Base-by-base conservation (phyloP, 2,888 invertebrate genomes). In the Abscondita cerata region DNA sequence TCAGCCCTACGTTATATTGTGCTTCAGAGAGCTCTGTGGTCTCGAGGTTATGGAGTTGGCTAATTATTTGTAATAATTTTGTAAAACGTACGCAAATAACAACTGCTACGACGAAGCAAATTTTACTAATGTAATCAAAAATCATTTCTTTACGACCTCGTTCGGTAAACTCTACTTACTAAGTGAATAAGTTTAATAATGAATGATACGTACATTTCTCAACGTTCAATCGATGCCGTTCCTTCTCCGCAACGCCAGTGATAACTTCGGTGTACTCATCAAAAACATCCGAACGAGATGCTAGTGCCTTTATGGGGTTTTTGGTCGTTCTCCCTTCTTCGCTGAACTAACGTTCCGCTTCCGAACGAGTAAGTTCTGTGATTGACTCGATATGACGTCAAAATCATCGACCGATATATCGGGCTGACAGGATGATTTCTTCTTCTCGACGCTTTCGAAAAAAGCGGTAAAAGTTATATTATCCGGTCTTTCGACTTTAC, bases 391-490 rank as follows among this genome's bases (percentile, higher is more conserved):
- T 9, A 90, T 85, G 41, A 85, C 84, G 74, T 90, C 89, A 51
- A 90, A 84, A 73, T 89, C 88, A 63, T 87, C 87, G 1, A 85
- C 80, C n/a, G 82, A 81, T 11, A 84, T 78, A 18, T 80, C 78
- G 47, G 71, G 60, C 31, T 67, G 66, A 70, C 68, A 75, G 66
- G 67, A 67, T 40, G 59, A 57, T 13, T 59, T 62, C 44, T 67
- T 68, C 36, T 65, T 52, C 56, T 77, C 73, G 1, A 87, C 83
- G 6, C 86, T 87, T 62, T 87, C 85, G 80, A 92, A 96, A 84
- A 96, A 96, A 34, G 88, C 88, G 46, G 89, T 89, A 79, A 95
- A 92, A 15, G 91, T 91, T 76, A 93, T 92, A 73, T 94, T 92
- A 72, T 92, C 93, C 0, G 89, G 87, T 33, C 88, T 86, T 11